A percentile compares a stretch with the other conserved stretches of the same genome.
Conservation (phyloP, 2,888 invertebrate species). For the Blomia tropicalis region DNA sequence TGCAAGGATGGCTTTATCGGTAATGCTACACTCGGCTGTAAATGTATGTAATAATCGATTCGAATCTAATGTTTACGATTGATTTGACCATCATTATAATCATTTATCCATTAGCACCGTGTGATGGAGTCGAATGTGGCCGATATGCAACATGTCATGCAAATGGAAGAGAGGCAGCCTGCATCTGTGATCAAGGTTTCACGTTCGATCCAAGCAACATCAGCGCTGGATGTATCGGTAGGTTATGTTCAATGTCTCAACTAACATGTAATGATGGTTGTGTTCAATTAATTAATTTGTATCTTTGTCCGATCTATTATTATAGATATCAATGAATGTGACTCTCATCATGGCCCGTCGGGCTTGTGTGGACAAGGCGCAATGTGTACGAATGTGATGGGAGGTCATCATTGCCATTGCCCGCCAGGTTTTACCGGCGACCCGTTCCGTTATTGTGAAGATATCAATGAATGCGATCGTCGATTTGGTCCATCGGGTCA, state of each 20-base stretch:
- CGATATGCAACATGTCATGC: conserved; percentile 74
- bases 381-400: conserved; percentile 56
- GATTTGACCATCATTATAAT: conserved; percentile 30
- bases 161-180: conserved; percentile 71
- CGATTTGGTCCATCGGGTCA: conserved; percentile 58
- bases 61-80: background rate
- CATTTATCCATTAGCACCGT: conserved; percentile 48
- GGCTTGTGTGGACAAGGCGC: conserved; percentile 61
- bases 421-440: conserved; percentile 68
- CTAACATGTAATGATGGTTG: conserved; percentile 1
- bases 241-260: too few species aligned
- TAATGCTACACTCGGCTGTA: conserved; percentile 31
- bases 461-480: conserved; percentile 75
- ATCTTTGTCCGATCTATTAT: conserved; percentile 10
- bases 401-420: conserved; percentile 66
- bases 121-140: conserved; percentile 75
- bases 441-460: conserved; percentile 24
- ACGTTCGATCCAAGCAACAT: conserved; percentile 76
- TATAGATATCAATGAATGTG: conserved; percentile 34
- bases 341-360: conserved; percentile 44
- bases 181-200: conserved; percentile 60
- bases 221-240: conserved; percentile 59
- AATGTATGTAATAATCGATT: conserved; percentile 29
- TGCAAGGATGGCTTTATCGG: conserved; percentile 32
- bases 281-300: too few species aligned